Evolutionary conservation across 2,797 vertebrate species (phyloP).

Genomic region (Ctenosaura bakeri): DNA sequence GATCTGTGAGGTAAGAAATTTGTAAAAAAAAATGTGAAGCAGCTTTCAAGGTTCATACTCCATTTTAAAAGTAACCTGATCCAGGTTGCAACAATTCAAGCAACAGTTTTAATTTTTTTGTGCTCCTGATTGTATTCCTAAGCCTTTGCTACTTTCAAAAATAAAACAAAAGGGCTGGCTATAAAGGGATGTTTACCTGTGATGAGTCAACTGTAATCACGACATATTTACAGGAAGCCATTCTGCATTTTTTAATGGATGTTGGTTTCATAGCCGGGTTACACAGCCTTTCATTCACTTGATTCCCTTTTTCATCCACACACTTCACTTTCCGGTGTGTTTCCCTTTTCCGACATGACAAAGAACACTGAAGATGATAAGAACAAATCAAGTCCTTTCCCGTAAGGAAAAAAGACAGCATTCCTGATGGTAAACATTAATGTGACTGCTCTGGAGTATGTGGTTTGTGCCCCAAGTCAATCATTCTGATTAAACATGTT

Average conservation of each 20-base stretch:
- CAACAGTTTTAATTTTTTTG: neutral
- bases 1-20: neutral
- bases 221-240: conserved; percentile 81
- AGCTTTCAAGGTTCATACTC: neutral
- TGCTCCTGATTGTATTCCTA: neutral
- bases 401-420: neutral
- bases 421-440: neutral
- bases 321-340: conserved; percentile 84
- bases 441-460: neutral
- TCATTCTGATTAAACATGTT: neutral
- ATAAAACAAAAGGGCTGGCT: neutral
- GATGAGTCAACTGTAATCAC: conserved; percentile 89
- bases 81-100: neutral
- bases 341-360: conserved; percentile 83
- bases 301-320: conserved; percentile 72
- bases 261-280: conserved; percentile 79
- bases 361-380: conserved; percentile 83
- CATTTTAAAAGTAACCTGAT: neutral
- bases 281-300: conserved; percentile 86
- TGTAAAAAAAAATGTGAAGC: neutral
- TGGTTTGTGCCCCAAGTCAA: neutral
- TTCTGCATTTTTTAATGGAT: conserved; percentile 79
- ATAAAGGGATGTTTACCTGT: conserved; percentile 81
- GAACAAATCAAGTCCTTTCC: conserved; percentile 24
- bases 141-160: neutral